Evolutionary conservation across 1,140 invertebrate genomes (phyloP).

Genomic region (Vollenhovia emeryi): DNA sequence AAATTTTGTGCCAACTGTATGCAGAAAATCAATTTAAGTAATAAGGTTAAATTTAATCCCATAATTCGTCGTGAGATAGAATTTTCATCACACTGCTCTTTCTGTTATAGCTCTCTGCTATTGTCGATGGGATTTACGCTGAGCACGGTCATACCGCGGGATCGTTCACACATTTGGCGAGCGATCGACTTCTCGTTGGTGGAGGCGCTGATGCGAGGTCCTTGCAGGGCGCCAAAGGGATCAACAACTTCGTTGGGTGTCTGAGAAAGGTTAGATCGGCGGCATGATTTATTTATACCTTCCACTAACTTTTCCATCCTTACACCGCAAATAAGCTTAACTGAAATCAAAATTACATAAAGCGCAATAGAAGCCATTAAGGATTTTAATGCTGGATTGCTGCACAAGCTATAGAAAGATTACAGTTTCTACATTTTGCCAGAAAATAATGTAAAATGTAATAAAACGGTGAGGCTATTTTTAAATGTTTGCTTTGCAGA

Average conservation of each 20-base stretch:
- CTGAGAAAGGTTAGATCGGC: constrained; percentile 92
- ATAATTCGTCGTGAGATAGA: not conserved
- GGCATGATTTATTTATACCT: constrained; percentile 52
- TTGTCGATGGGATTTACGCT: constrained; percentile 96
- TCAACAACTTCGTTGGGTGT: constrained; percentile 97
- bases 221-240: constrained; percentile 93
- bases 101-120: constrained; percentile 92
- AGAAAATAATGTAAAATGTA: constrained; percentile 6
- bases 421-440: not conserved
- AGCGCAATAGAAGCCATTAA: not conserved
- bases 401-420: not conserved
- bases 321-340: not conserved
- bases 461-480: not conserved
- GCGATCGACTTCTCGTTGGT: constrained; percentile 94
- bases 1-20: not conserved
- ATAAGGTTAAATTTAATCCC: not conserved
- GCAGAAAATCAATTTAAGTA: not conserved
- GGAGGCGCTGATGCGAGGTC: constrained; percentile 93
- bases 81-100: constrained; percentile 20
- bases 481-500: not conserved
- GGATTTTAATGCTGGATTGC: not conserved
- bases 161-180: constrained; percentile 95
- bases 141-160: constrained; percentile 96
- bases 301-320: not conserved
- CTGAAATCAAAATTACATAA: constrained; percentile 11